Percentiles rank a stretch among this genome's conserved stretches.
Evolutionary conservation across 2,797 vertebrate genomes (phyloP).

Genomic region (Decapterus maruadsi): DNA sequence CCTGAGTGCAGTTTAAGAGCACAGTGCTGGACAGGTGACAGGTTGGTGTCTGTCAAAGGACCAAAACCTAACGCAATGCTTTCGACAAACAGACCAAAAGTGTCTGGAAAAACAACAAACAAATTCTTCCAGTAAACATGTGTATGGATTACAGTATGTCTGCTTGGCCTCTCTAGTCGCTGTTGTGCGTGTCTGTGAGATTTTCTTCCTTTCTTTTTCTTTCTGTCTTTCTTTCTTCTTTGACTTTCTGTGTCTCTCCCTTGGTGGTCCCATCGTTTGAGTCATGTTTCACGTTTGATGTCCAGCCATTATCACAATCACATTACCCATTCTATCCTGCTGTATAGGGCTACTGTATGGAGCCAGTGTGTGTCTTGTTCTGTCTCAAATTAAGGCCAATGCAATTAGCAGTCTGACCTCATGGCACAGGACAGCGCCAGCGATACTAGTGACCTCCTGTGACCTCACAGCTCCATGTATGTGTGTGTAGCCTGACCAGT

Average conservation of each 20-base stretch:
- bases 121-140: not conserved
- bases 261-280: conserved; percentile 75
- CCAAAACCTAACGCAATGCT: not conserved
- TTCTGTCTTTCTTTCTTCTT: conserved; percentile 12
- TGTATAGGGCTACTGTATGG: conserved; percentile 77
- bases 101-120: not conserved
- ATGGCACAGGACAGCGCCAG: conserved; percentile 68
- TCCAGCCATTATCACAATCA: conserved; percentile 77
- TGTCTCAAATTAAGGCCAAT: conserved; percentile 76
- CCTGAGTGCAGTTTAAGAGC: no score
- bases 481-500: conserved; percentile 22
- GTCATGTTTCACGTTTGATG: conserved; percentile 76
- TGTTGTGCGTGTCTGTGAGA: not conserved
- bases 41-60: no score
- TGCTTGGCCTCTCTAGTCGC: not conserved
- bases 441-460: conserved; percentile 58
- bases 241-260: conserved; percentile 37
- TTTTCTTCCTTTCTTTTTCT: not conserved
- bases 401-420: conserved; percentile 77
- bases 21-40: no score
- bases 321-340: conserved; percentile 67
- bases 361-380: conserved; percentile 55
- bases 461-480: conserved; percentile 45
- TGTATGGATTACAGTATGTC: not conserved
- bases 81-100: not conserved